These are phyloP conservation scores for Drosophila equinoxialis DNA, from an alignment of 1,140 invertebrate species.

Conservation along the genomic window DNA sequence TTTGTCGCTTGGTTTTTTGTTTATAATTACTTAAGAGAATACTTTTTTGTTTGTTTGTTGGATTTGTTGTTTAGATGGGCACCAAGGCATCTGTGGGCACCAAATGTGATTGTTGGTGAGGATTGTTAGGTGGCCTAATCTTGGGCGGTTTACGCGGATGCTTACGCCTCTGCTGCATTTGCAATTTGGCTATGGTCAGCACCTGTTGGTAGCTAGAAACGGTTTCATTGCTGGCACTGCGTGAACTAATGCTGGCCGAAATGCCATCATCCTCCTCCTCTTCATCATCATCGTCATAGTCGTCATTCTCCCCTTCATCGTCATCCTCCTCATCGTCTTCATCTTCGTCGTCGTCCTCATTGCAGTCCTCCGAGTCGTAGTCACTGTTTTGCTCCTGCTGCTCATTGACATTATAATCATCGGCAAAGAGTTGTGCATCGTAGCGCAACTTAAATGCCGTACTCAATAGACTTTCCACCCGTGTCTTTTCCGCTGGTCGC, in stretches of 20 bases:
- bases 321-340: slow-evolving; percentile 8
- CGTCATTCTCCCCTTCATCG: slow-evolving; percentile 33
- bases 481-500: slow-evolving; percentile 73
- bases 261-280: slow-evolving; percentile 50
- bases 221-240: slow-evolving; percentile 60
- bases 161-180: slow-evolving; percentile 76
- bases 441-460: slow-evolving; percentile 75
- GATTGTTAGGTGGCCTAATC: not conserved
- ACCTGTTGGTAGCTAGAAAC: slow-evolving; percentile 79
- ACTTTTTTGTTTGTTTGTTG: slow-evolving; percentile 40
- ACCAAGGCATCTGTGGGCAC: slow-evolving; percentile 66
- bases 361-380: slow-evolving; percentile 41
- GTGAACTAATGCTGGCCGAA: slow-evolving; percentile 47
- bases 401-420: slow-evolving; percentile 66
- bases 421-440: slow-evolving; percentile 73
- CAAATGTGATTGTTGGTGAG: slow-evolving; percentile 17
- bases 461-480: slow-evolving; percentile 71
- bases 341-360: slow-evolving; percentile 41
- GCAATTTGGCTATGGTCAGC: slow-evolving; percentile 73
- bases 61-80: slow-evolving; percentile 46
- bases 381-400: slow-evolving; percentile 33
- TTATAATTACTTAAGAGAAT: slow-evolving; percentile 60
- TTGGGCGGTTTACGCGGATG: slow-evolving; percentile 77
- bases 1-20: slow-evolving; percentile 59
- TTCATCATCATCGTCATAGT: slow-evolving; percentile 61